Evolutionary conservation across 2,888 invertebrate species (phyloP), one percentile per base, ranked within the genome.

Genomic region (Cephus rjabovi): DNA sequence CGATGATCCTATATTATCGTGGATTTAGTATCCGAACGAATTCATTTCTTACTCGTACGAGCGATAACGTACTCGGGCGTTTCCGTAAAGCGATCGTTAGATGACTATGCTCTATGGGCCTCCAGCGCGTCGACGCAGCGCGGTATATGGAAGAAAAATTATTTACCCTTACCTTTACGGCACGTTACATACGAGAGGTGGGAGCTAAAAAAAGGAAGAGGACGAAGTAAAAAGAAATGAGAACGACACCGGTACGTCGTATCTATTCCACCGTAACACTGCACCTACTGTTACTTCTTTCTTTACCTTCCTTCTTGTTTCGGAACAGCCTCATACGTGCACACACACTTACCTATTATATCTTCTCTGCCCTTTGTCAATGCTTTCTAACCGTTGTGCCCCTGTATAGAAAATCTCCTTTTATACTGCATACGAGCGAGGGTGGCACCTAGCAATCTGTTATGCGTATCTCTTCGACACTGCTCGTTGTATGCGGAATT

Each of bases 31-130:
- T 56, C 56, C 56, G 56, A 23, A 56, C 23, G 56, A 56, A 56
- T 56, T 56, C 73, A 73, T 70, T 75, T 74, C 75, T 68, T 23
- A 35, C 23, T 31, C n/a, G 75, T 34, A 69, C 34, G 73, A 78
- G 70, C 76, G 79, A 79, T 82, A 76, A 75, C 77, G 71, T 75
- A 81, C 79, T 88, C 88, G 89, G 89, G 85, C 83, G 86, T 87
- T 87, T 88, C 88, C 89, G 89, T 84, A 80, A 83, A 81, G 82
- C 88, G 89, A 89, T 89, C 89, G 89, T 89, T 89, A 89, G 84
- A 81, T 81, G 79, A 69, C 79, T 73, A 40, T 73, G 76, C 79
- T 74, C 73, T 56, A 34, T 33, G 74, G 74, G 68, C 37, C 74
- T 74, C 74, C 76, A 74, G 40, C 76, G 79, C 79, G 79, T 73